A percentile compares a stretch with the other conserved stretches of the same genome.
Evolutionary conservation across 1,140 invertebrate species (phyloP).

Genomic region (Andrena cerasifolii): DNA sequence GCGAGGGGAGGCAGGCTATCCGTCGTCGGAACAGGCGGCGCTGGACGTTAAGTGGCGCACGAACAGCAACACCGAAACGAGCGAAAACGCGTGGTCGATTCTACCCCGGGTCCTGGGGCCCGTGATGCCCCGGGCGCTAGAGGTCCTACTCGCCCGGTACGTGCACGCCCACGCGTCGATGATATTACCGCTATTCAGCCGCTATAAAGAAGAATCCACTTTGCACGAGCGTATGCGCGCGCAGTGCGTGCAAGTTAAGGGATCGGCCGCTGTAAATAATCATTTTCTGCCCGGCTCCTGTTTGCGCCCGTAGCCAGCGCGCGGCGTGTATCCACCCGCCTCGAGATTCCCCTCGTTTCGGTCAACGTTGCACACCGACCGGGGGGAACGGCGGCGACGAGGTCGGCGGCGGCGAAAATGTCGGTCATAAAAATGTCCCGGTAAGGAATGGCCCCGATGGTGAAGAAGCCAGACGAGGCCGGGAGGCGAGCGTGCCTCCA

Average conservation of each 20-base stretch:
- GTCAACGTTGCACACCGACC: background rate
- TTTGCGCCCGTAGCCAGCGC: conserved; percentile 39
- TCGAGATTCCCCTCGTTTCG: conserved; percentile 40
- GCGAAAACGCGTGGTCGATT: background rate
- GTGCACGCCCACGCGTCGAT: background rate
- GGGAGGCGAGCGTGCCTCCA: conserved; percentile 30
- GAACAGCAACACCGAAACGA: background rate
- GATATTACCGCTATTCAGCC: background rate
- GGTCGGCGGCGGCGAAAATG: conserved; percentile 59
- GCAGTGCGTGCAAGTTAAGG: conserved; percentile 32
- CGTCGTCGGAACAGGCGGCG: background rate
- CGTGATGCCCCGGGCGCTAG: background rate
- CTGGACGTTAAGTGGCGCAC: background rate
- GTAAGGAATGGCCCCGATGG: conserved; percentile 61
- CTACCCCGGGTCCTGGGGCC: too few species aligned
- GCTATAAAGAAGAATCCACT: background rate
- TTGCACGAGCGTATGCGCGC: background rate
- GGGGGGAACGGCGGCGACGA: conserved; percentile 25
- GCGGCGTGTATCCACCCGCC: conserved; percentile 17
- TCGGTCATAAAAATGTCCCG: conserved; percentile 70
- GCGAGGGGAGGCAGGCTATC: background rate
- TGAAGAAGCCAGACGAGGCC: conserved; percentile 40
- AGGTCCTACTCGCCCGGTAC: background rate
- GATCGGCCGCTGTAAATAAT: conserved; percentile 59
- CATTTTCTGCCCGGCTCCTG: conserved; percentile 61